Conservation (phyloP, 2,113 vertebrate species). For the Miniopterus natalensis region DNA sequence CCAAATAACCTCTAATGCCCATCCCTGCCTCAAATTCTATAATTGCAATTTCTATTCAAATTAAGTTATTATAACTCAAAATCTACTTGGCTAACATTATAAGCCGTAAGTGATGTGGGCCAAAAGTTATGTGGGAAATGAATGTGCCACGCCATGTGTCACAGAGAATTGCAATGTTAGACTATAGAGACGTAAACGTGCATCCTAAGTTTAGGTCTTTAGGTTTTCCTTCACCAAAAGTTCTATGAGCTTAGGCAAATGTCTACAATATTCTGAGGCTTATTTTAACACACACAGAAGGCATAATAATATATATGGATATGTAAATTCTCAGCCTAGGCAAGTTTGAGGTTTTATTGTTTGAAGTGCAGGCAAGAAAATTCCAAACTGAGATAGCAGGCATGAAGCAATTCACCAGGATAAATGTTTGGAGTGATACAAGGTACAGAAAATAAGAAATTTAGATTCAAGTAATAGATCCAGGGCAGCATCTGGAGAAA, state of each 20-base stretch:
- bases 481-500: not conserved
- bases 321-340: not conserved
- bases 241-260: not conserved
- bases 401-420: not conserved
- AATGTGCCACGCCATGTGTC: not conserved
- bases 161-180: not conserved
- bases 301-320: not conserved
- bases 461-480: not conserved
- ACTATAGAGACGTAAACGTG: not conserved
- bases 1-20: not conserved
- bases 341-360: not conserved
- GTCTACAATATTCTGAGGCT: not conserved
- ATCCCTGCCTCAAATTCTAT: not conserved
- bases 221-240: not conserved
- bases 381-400: not conserved
- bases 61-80: constrained; percentile 8
- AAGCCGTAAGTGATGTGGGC: not conserved
- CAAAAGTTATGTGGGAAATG: not conserved
- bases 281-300: not conserved
- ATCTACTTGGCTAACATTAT: not conserved
- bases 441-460: not conserved
- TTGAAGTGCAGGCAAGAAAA: not conserved
- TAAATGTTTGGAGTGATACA: not conserved
- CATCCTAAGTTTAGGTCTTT: not conserved
- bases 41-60: not conserved